Evolutionary conservation across 1,140 invertebrate species (phyloP).

Genomic region (Drosophila kanapiae): DNA sequence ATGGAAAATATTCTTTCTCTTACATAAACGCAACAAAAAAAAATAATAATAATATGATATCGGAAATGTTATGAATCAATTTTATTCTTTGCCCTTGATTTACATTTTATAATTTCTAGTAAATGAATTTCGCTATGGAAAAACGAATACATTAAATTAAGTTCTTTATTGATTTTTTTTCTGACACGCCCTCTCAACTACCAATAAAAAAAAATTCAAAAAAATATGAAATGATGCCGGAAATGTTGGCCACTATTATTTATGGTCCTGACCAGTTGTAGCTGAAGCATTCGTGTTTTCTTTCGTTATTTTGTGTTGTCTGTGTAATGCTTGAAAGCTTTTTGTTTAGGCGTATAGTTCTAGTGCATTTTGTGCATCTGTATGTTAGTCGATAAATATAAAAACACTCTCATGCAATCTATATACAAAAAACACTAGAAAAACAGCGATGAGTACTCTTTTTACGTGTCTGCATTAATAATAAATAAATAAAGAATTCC

Average conservation of each 20-base stretch:
- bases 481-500: not conserved
- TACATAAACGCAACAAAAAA: slow-evolving; percentile 9
- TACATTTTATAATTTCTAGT: slow-evolving; percentile 44
- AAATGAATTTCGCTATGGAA: slow-evolving; percentile 31
- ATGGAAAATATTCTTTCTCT: slow-evolving; percentile 47
- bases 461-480: slow-evolving; percentile 1
- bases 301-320: slow-evolving; percentile 40
- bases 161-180: slow-evolving; percentile 47
- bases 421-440: not conserved
- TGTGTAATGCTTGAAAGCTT: slow-evolving; percentile 58
- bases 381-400: slow-evolving; percentile 34
- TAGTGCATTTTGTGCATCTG: slow-evolving; percentile 68
- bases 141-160: slow-evolving; percentile 37
- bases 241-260: slow-evolving; percentile 48
- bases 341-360: slow-evolving; percentile 48
- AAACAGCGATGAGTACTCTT: not conserved
- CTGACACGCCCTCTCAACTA: slow-evolving; percentile 37
- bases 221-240: slow-evolving; percentile 25
- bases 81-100: slow-evolving; percentile 46
- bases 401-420: slow-evolving; percentile 29
- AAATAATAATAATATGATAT: slow-evolving; percentile 3
- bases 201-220: slow-evolving; percentile 17
- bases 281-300: slow-evolving; percentile 31
- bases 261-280: slow-evolving; percentile 50
- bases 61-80: slow-evolving; percentile 52